Conservation (phyloP, 1,140 invertebrate genomes). For the Scaptomyza hsui region DNA sequence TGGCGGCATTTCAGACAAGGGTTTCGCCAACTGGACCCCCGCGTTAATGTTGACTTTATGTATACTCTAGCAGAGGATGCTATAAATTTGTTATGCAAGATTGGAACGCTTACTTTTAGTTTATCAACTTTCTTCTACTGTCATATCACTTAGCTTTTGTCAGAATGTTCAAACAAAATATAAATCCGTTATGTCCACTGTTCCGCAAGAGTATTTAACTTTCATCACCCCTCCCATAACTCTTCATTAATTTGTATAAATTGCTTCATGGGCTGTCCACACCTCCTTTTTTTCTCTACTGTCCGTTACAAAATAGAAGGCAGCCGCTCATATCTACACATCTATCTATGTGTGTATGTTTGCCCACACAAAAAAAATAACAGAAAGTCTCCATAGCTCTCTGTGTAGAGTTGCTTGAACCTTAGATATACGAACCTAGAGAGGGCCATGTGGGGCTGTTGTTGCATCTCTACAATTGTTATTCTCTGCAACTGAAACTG, state of each 20-base stretch:
- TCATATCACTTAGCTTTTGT: too few relatives aligned
- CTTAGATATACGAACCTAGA: constrained; percentile 58
- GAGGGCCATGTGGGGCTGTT: not conserved
- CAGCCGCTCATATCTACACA: constrained; percentile 2
- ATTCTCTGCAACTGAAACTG: not conserved
- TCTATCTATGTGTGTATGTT: constrained; percentile 2
- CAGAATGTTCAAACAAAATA: too few relatives aligned
- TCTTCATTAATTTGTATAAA: constrained; percentile 1
- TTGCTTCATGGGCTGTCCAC: not conserved
- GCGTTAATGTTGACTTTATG: not conserved
- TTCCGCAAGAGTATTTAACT: not conserved
- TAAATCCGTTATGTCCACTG: too few relatives aligned
- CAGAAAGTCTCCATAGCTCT: constrained; percentile 36
- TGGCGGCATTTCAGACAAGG: constrained; percentile 35
- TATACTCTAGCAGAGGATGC: not conserved
- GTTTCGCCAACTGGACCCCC: constrained; percentile 4
- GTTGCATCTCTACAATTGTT: not conserved
- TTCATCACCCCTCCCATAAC: not conserved
- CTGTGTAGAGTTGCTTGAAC: constrained; percentile 62
- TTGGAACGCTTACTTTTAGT: too few relatives aligned
- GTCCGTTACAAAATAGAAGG: constrained; percentile 74
- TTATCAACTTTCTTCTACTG: too few relatives aligned
- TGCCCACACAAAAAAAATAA: constrained; percentile 23
- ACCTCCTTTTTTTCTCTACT: constrained; percentile 13
- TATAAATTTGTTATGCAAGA: not conserved